These are phyloP conservation scores for Lepeophtheirus salmonis DNA, from an alignment of 1,140 invertebrate species.

Conservation along the genomic window DNA sequence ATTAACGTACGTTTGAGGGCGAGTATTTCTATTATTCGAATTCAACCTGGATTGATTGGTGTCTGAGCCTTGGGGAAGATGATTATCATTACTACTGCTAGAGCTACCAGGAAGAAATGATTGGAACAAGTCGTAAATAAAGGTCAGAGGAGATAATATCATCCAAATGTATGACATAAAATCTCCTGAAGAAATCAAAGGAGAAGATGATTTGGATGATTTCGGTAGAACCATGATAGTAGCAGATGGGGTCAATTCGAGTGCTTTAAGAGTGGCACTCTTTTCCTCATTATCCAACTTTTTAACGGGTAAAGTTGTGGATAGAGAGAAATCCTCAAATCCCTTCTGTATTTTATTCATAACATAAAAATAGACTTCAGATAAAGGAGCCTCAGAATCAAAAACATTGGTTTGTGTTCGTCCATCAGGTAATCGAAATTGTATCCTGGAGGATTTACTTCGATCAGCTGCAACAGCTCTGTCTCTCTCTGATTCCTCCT, in stretches of 20 bases:
- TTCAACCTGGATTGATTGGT: not conserved
- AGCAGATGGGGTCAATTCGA: not conserved
- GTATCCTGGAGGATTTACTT: conserved; percentile 28
- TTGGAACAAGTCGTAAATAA: not conserved
- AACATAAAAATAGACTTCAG: not conserved
- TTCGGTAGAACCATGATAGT: not conserved
- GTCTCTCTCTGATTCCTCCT: not conserved
- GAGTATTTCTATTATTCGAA: not conserved
- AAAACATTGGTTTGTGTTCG: conserved; percentile 28
- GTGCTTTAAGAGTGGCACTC: conserved; percentile 19
- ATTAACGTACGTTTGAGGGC: not conserved
- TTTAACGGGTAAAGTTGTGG: not conserved
- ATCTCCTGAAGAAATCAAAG: conserved; percentile 24
- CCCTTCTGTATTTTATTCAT: not conserved
- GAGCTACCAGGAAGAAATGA: not conserved
- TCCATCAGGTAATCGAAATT: conserved; percentile 31
- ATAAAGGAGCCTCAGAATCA: conserved; percentile 20
- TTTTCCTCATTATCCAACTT: conserved; percentile 20
- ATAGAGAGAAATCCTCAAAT: not conserved
- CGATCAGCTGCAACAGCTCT: not conserved
- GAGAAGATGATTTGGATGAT: not conserved
- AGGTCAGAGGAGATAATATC: conserved; percentile 1
- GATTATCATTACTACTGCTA: not conserved
- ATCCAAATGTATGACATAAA: not conserved
- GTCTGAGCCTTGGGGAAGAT: no score